These are phyloP conservation scores for Pseudochirops corinnae DNA, from an alignment of 2,797 vertebrate genomes.

Conservation along the genomic window DNA sequence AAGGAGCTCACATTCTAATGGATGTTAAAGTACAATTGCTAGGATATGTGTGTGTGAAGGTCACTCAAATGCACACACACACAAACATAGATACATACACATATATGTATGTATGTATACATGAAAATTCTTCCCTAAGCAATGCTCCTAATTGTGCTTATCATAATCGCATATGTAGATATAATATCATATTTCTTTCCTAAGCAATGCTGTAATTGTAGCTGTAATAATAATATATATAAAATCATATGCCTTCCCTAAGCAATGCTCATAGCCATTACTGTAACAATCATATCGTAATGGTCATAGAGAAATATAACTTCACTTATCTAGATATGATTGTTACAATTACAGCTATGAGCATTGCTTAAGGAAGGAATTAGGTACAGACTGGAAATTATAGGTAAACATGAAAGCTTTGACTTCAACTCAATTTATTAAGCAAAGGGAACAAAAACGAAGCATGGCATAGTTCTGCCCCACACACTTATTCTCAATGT, in stretches of 20 bases:
- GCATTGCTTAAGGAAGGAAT: neutral
- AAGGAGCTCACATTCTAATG: neutral
- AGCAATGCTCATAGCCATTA: too few relatives aligned
- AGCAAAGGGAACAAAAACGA: neutral
- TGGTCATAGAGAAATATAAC: too few relatives aligned
- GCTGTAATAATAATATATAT: neutral
- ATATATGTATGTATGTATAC: neutral
- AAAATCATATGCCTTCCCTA: too few relatives aligned
- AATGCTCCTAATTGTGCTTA: neutral
- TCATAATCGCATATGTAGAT: too few relatives aligned
- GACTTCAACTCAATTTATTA: neutral
- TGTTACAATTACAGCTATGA: neutral
- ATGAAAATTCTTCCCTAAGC: neutral
- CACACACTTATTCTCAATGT: neutral
- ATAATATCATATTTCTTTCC: too few relatives aligned
- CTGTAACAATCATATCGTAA: neutral
- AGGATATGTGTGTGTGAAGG: neutral
- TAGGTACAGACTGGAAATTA: neutral
- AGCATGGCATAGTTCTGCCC: neutral
- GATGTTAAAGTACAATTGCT: neutral
- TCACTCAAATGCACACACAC: neutral
- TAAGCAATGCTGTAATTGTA: neutral
- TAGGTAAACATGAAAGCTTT: neutral
- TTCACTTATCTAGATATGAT: neutral
- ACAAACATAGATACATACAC: rapidly evolving